Evolutionary conservation across 2,113 vertebrate genomes (phyloP).

Genomic region (Prinia subflava): DNA sequence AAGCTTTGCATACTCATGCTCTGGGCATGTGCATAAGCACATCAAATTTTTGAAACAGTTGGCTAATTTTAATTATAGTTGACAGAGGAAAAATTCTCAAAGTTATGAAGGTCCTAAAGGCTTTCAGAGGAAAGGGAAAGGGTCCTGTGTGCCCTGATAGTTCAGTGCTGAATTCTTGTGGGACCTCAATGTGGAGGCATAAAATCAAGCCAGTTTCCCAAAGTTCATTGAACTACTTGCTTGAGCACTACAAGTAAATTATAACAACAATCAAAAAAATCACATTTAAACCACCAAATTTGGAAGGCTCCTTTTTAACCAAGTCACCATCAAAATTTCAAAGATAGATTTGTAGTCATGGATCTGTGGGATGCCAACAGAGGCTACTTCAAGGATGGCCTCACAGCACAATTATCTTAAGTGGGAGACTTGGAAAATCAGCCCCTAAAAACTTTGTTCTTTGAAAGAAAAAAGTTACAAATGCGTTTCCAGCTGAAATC

Average conservation of each 20-base stretch:
- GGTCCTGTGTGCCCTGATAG: background rate
- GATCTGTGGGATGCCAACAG: background rate
- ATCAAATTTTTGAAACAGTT: background rate
- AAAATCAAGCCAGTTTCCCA: background rate
- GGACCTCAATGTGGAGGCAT: background rate
- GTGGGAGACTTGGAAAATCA: background rate
- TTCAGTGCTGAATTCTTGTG: background rate
- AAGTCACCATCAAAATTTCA: background rate
- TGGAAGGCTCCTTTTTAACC: background rate
- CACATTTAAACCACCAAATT: background rate
- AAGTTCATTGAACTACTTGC: background rate
- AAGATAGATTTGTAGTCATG: background rate
- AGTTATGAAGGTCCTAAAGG: background rate
- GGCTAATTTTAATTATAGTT: background rate
- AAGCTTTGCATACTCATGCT: background rate
- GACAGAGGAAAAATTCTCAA: background rate
- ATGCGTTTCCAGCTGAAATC: background rate
- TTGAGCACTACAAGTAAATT: background rate
- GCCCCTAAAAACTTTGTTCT: background rate
- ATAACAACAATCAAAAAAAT: background rate
- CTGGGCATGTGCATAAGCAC: background rate
- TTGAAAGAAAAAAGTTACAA: background rate
- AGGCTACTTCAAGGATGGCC: background rate
- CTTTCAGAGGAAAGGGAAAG: background rate
- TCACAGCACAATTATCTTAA: background rate